A percentile compares a stretch with the other conserved stretches of the same genome.
Evolutionary conservation across 2,888 invertebrate species (phyloP).

Genomic region (Girardia tigrina): DNA sequence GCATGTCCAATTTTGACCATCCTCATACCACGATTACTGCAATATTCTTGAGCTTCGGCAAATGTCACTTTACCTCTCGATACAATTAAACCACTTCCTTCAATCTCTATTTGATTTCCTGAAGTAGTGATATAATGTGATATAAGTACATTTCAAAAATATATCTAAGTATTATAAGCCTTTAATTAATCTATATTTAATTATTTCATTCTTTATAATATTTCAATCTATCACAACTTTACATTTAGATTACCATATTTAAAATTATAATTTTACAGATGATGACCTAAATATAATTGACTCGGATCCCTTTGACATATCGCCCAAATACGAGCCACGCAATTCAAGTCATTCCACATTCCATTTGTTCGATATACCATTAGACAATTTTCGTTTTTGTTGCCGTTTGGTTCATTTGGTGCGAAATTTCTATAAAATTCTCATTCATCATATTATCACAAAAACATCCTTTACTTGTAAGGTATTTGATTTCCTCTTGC

Average conservation of each 20-base stretch:
- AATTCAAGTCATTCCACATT: neutral
- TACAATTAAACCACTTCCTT: neutral
- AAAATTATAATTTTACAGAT: too few species aligned
- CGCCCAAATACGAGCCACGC: neutral
- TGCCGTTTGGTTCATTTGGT: neutral
- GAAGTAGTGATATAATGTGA: too few species aligned
- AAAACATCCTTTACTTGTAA: neutral
- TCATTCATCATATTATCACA: neutral
- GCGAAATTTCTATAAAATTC: neutral
- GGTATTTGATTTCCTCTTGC: neutral
- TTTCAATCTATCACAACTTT: too few species aligned
- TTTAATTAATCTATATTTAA: too few species aligned
- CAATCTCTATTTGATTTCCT: neutral
- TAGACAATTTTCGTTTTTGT: neutral
- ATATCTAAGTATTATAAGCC: too few species aligned
- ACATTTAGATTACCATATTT: too few species aligned
- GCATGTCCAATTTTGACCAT: neutral
- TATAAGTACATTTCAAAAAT: too few species aligned
- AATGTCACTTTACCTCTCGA: neutral
- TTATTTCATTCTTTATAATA: too few species aligned
- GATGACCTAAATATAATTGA: too few species aligned
- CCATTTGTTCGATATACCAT: neutral
- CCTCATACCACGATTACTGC: neutral
- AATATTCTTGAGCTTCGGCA: conserved; percentile 3
- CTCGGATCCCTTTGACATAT: conserved; percentile 12